phyloP scores from a whole-genome alignment of 2,797 vertebrate genomes.

The Liparis tanakae region DNA sequence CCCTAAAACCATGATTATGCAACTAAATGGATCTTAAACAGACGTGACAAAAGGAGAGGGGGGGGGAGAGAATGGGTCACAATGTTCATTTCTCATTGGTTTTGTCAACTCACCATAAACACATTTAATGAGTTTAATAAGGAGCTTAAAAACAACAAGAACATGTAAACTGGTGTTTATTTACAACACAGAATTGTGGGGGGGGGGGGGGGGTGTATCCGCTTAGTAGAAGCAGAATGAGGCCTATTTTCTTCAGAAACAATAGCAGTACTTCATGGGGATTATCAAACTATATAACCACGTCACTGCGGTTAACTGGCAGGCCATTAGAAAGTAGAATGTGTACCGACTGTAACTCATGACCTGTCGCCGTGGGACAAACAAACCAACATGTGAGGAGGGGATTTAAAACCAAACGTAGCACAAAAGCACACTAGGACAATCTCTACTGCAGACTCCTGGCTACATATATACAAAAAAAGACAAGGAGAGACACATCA shows the following conservation, averaged over 20 bases:
- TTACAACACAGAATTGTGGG: conserved; percentile 42
- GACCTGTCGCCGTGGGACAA: conserved; percentile 29
- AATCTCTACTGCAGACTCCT: conserved; percentile 8
- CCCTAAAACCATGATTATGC: conserved; percentile 56
- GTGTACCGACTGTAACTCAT: conserved; percentile 37
- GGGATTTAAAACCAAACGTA: conserved; percentile 26
- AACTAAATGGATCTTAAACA: conserved; percentile 50
- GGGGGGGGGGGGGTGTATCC: conserved; percentile 35
- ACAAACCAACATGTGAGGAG: conserved; percentile 42
- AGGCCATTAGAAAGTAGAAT: conserved; percentile 23
- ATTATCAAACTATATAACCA: conserved; percentile 72
- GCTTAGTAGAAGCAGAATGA: conserved; percentile 63
- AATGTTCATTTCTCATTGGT: no score
- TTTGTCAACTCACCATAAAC: conserved; percentile 14
- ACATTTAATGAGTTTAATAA: conserved; percentile 36
- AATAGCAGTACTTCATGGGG: conserved; percentile 57
- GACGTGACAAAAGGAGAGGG: conserved; percentile 16
- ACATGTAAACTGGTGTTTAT: conserved; percentile 53
- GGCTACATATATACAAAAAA: not conserved
- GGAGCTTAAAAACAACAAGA: conserved; percentile 46
- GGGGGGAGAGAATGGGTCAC: not conserved
- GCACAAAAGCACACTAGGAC: conserved; percentile 3
- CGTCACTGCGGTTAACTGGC: conserved; percentile 41
- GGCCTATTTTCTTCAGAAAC: conserved; percentile 54
- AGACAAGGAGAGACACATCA: not conserved